These are phyloP conservation scores for Fragum sueziense DNA, from an alignment of 2,888 invertebrate genomes.

Conservation along the genomic window DNA sequence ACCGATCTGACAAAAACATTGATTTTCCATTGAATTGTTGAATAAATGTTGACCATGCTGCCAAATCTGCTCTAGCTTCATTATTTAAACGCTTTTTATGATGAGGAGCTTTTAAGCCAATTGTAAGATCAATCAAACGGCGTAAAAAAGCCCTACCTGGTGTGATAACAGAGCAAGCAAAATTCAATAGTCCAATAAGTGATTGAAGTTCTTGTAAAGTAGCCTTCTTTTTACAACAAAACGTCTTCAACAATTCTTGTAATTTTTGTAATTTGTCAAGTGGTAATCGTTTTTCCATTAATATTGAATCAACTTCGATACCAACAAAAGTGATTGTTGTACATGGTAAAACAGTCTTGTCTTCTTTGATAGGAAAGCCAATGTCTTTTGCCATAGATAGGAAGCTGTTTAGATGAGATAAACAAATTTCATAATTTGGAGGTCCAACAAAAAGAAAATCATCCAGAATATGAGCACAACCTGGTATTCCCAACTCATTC, in stretches of 20 bases:
- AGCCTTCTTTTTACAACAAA: constrained; percentile 5
- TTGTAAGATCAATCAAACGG: constrained; percentile 51
- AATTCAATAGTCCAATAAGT: too few relatives aligned
- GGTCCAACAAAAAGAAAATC: constrained; percentile 37
- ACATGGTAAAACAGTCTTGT: constrained; percentile 29
- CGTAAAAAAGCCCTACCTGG: constrained; percentile 50
- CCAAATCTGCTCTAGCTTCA: constrained; percentile 18
- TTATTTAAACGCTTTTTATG: background rate
- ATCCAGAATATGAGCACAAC: constrained; percentile 28
- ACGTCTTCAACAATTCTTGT: background rate
- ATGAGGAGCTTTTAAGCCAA: constrained; percentile 30
- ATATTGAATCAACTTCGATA: constrained; percentile 23
- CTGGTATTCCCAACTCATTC: background rate
- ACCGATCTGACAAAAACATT: background rate
- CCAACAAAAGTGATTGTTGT: constrained; percentile 32
- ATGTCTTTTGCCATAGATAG: constrained; percentile 16
- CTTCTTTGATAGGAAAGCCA: constrained; percentile 40
- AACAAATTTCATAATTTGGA: constrained; percentile 13
- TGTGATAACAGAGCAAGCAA: constrained; percentile 35
- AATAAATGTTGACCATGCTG: constrained; percentile 35
- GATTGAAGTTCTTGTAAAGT: constrained; percentile 31
- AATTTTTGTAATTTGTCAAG: constrained; percentile 42
- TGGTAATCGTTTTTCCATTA: constrained; percentile 46
- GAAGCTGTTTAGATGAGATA: constrained; percentile 16
- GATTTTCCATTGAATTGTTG: too few relatives aligned